Conservation (phyloP, 2,113 vertebrate species). For the Centropus unirufus region DNA sequence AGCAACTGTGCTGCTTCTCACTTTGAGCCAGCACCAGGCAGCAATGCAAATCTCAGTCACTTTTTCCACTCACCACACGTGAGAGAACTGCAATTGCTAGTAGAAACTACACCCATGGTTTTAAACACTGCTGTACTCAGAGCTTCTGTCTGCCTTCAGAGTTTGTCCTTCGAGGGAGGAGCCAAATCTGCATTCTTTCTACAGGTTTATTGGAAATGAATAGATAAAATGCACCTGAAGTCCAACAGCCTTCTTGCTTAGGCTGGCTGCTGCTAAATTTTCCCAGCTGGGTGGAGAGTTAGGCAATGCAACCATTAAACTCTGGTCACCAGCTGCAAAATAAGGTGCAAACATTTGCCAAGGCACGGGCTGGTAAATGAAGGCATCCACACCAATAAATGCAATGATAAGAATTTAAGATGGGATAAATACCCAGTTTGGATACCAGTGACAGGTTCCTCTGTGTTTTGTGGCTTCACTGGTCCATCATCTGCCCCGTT, state of each 20-base stretch:
- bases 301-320: neutral
- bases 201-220: neutral
- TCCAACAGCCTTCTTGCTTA: neutral
- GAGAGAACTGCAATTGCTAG: neutral
- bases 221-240: neutral
- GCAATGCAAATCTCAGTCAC: conserved; percentile 11
- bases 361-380: neutral
- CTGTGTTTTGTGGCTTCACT: neutral
- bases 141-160: neutral
- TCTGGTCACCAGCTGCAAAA: neutral
- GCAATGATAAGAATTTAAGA: neutral
- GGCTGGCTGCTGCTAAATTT: neutral
- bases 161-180: neutral
- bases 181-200: neutral
- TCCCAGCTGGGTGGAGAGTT: neutral
- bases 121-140: neutral
- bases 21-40: neutral
- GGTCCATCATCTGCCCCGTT: neutral
- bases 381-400: neutral
- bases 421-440: neutral
- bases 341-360: neutral
- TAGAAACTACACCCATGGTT: neutral
- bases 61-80: neutral
- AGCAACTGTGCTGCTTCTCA: neutral
- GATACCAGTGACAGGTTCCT: neutral